Evolutionary conservation across 1,140 invertebrate species (phyloP).

Genomic region (Tribolium castaneum): DNA sequence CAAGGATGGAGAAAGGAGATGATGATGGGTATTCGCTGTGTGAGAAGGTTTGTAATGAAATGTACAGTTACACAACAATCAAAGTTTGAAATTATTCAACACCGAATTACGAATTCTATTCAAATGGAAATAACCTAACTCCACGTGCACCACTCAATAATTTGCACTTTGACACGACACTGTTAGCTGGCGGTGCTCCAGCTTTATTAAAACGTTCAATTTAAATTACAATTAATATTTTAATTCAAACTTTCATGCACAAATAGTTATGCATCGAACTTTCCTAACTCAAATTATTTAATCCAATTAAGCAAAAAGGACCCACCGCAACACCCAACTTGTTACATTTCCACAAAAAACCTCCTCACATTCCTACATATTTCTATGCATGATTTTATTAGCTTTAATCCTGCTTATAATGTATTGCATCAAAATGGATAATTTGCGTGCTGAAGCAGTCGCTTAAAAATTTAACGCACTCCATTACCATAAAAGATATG

Average conservation of each 20-base stretch:
- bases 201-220: constrained; percentile 41
- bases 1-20: constrained; percentile 1
- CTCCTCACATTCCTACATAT: no score
- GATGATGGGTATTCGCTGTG: constrained; percentile 18
- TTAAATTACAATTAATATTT: constrained; percentile 38
- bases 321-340: neutral
- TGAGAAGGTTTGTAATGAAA: constrained; percentile 53
- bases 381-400: neutral
- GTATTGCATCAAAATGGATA: neutral
- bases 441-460: constrained; percentile 12
- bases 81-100: constrained; percentile 59
- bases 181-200: constrained; percentile 28
- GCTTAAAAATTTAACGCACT: neutral
- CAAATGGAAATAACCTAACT: constrained; percentile 57
- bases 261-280: constrained; percentile 1
- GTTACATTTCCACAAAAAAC: neutral
- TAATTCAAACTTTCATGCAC: constrained; percentile 19
- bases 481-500: constrained; percentile 21
- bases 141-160: constrained; percentile 55
- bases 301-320: neutral
- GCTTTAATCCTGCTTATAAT: neutral
- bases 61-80: constrained; percentile 54
- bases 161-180: constrained; percentile 48
- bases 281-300: neutral
- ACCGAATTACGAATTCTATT: constrained; percentile 57